Conservation (phyloP, 2,797 vertebrate genomes). For the Mallotus villosus region DNA sequence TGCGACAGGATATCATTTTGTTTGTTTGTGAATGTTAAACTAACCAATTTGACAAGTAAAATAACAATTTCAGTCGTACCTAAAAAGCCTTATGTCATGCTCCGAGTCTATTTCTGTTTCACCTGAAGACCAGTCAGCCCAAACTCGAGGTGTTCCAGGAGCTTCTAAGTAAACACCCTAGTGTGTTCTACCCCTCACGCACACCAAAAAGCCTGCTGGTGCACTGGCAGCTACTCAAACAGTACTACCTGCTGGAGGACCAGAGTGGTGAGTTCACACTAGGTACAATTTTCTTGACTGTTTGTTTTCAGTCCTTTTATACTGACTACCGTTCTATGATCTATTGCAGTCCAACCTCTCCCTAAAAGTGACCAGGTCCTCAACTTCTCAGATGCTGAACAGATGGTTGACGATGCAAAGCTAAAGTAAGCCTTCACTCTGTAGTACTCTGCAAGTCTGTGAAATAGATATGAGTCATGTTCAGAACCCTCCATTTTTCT, state of each 20-base stretch:
- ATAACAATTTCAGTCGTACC: too few species aligned
- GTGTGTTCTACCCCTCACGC: constrained; percentile 88
- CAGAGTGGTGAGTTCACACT: constrained; percentile 83
- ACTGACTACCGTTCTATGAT: not conserved
- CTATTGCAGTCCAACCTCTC: constrained; percentile 88
- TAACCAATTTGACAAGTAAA: too few species aligned
- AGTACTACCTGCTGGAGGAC: constrained; percentile 94
- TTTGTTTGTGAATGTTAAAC: too few species aligned
- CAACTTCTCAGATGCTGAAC: constrained; percentile 95
- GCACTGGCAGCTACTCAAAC: constrained; percentile 97
- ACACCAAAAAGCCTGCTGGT: constrained; percentile 90
- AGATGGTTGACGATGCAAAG: constrained; percentile 92
- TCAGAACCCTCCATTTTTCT: not conserved
- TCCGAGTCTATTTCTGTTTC: too few species aligned
- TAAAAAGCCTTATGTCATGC: too few species aligned
- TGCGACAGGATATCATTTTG: constrained; percentile 8
- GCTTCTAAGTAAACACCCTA: constrained; percentile 86
- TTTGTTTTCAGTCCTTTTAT: not conserved
- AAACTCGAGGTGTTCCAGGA: constrained; percentile 93
- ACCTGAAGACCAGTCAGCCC: constrained; percentile 85
- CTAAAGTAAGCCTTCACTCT: constrained; percentile 80
- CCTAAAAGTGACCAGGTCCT: constrained; percentile 96
- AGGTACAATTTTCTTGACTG: not conserved
- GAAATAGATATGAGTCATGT: not conserved
- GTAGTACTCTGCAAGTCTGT: not conserved